Evolutionary conservation across 2,888 invertebrate genomes (phyloP).

Genomic region (Cantharis rustica): DNA sequence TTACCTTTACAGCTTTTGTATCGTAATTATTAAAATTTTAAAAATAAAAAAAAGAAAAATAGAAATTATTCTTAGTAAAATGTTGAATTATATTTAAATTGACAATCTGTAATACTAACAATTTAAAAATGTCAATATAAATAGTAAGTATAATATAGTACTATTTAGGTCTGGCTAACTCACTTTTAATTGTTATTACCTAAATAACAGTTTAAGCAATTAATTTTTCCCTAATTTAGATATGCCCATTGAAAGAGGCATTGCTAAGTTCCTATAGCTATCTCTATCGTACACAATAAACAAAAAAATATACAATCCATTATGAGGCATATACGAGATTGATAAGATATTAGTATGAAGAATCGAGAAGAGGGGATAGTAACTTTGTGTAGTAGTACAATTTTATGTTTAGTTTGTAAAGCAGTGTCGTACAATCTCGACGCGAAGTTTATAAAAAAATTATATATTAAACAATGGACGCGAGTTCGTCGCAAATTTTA

Average conservation of each 20-base stretch:
- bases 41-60: no score
- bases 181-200: not conserved
- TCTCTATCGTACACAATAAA: not conserved
- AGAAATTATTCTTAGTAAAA: no score
- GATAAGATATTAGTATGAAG: not conserved
- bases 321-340: not conserved
- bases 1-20: no score
- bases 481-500: conserved; percentile 19
- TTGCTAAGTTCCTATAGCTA: not conserved
- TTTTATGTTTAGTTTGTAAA: not conserved
- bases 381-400: not conserved
- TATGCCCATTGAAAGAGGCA: not conserved
- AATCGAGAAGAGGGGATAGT: not conserved
- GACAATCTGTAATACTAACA: no score
- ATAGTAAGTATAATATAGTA: no score
- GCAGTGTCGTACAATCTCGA: not conserved
- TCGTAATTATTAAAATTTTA: no score
- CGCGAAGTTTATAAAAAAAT: not conserved
- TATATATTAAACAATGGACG: conserved; percentile 16
- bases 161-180: not conserved
- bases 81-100: no score
- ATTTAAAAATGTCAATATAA: no score
- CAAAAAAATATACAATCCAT: not conserved
- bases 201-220: not conserved
- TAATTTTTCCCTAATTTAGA: not conserved